Evolutionary conservation across 2,797 vertebrate species (phyloP), one percentile per base, ranked within the genome.

Genomic region (Poecilia picta): DNA sequence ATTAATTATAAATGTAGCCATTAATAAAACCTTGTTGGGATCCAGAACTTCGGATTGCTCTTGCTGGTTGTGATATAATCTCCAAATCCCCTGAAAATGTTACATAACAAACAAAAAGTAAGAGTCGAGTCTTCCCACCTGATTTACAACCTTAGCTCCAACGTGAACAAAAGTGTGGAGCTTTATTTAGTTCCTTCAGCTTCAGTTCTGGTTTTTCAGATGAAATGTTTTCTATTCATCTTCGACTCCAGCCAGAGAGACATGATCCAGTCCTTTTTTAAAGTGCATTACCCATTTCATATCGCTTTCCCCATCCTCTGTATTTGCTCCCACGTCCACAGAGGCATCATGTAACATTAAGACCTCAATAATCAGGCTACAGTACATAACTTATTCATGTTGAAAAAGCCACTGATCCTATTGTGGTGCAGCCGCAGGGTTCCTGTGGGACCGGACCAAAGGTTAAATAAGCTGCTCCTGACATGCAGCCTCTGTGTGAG

Each of bases 401-500:
- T 77, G 79, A 59, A 84, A 73, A 66, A 82, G 74, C 76, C 43
- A 31, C 59, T 71, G 78, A 87, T 81, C 62, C 79, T 36, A 45
- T 41, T 70, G 78, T n/a, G 51, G 72, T 70, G 81, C 45, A 80
- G 75, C 77, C 77, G 76, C n/a, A 0, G 51, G 71, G 43, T 71
- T 88, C 88, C 72, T 81, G 68, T 39, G 79, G 84, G 74, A 82
- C 59, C 25, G n/a, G 75, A 31, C 4, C 75, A 81, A 31, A 84
- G 83, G 90, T 90, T 82, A 90, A 77, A 77, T 20, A 53, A 85
- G 84, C 66, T 25, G 78, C 80, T 83, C 43, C 76, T 46, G 47
- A 87, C 74, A 81, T 47, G 4, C 74, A 83, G 74, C 82, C 57
- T 83, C 62, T 73, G 41, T 45, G 31, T 57, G 53, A 36, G 11